Base-by-base conservation (phyloP, 1,140 invertebrate species). In the Geopemphigus sp. region DNA sequence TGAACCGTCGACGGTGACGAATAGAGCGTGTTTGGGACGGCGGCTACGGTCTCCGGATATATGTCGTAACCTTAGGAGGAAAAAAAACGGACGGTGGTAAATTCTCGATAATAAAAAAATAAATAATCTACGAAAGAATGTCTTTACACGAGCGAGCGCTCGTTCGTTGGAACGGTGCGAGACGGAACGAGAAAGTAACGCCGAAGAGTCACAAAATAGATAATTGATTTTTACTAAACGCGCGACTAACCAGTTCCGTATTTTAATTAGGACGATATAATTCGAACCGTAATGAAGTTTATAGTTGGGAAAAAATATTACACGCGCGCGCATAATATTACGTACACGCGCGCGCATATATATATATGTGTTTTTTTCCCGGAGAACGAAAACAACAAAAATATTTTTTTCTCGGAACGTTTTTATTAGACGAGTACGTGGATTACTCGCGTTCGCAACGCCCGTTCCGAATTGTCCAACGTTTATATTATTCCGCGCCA, bases 151-250 rank as follows among this genome's bases (percentile, higher is more conserved):
- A 24, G 26, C 57, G 22, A 59, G 26, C 26, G 57, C 3, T n/a
- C n/a, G n/a, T n/a, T n/a, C n/a, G n/a, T n/a, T 39, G 26, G 59
- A 64, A 64, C 32, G 61, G 29, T 39, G 29, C 32, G n/a, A 39
- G 26, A 32, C 26, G 29, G 61, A 64, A 64, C 29, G 29, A 64
- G 61, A 64, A 64, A 64, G 61, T 64, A 19, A 64, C 26, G 26
- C 8, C 17, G 26, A 63, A 63, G 24, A 63, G 59, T 19, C 26
- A 26, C 29, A n/a, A 32, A 10, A 29, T 64, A 32, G 61, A 19
- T 64, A 39, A 64, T 64, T 64, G 61, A n/a, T 64, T 64, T 64
- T 64, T 29, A 39, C 61, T 32, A 11, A 64, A 64, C 61, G 32
- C 61, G 32, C 61, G 32, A 64, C 29, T 32, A 32, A 64, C 61